Base-by-base conservation (phyloP, 1,140 invertebrate species). In the Drosophila seguyi region DNA sequence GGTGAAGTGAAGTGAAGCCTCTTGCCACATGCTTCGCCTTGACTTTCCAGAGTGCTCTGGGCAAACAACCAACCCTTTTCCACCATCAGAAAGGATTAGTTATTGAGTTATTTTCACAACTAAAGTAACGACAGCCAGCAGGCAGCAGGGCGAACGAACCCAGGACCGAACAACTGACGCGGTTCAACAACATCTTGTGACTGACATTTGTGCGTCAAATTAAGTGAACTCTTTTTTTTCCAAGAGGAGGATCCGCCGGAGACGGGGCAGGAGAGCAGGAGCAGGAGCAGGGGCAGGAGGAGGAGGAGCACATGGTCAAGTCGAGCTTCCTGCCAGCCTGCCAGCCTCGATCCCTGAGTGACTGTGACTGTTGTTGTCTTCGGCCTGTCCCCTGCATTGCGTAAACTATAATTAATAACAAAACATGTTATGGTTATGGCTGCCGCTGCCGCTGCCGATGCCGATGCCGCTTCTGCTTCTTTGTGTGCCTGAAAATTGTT, bases 391-490 rank as follows among this genome's bases (percentile, higher is more conserved):
- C 84, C 73, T 90, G 81, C 78, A 79, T 75, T 90, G 85, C 85
- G 86, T 87, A 87, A 85, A 90, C 85, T 90, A 90, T 90, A 90
- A 90, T 90, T 90, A 90, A 90, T 90, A 90, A 90, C 81, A 90
- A 87, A 87, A 90, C 85, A 90, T 90, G 85, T 90, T 90, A 90
- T 90, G 85, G 85, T 90, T 90, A 90, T 90, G 85, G 83, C 77
- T 79, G 58, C 53, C 36, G 73, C 34, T 76, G 62, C 60, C 41
- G 58, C 76, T 78, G 56, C 52, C 36, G 73, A 27, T 76, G 62
- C 60, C 41, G 58, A 75, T 78, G 56, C 52, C 27, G 71, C 31
- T 76, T 59, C 63, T 41, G 25, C 25, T 48, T 48, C 66, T 50
- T 66, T 69, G 61, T 69, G 59, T 67, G 81, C 53, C 80, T 77